Conservation (phyloP, 2,888 invertebrate genomes). For the Masnerella sp. region DNA sequence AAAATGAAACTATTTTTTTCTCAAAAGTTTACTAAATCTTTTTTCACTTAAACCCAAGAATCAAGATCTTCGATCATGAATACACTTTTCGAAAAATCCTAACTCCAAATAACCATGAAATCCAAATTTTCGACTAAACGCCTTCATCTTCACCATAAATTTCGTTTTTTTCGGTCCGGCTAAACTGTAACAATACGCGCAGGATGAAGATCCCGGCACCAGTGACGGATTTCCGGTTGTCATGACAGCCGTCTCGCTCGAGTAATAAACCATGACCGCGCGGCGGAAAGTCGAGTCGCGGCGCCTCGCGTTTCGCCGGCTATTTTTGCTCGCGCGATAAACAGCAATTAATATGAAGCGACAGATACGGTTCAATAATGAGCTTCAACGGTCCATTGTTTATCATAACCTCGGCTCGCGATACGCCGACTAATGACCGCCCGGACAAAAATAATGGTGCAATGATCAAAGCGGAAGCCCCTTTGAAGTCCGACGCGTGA, state of each 20-base stretch:
- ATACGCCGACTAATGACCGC: constrained; percentile 36
- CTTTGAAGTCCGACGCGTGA: constrained; percentile 45
- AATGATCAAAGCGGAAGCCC: constrained; percentile 51
- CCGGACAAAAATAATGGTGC: constrained; percentile 42
- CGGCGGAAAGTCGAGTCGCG: constrained; percentile 42
- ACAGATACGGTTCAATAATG: constrained; percentile 49
- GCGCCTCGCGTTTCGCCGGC: constrained; percentile 25
- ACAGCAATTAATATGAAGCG: constrained; percentile 47
- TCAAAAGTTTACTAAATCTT: too few species aligned
- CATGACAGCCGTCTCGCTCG: constrained; percentile 55
- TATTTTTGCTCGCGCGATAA: constrained; percentile 24
- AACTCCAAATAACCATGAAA: too few species aligned
- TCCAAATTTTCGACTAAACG: too few species aligned
- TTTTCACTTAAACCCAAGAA: too few species aligned
- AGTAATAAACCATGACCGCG: constrained; percentile 57
- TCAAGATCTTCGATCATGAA: too few species aligned
- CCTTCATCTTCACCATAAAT: too few species aligned
- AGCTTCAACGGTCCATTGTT: constrained; percentile 26
- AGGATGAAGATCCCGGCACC: constrained; percentile 43
- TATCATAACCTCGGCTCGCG: constrained; percentile 33
- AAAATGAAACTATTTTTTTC: too few species aligned
- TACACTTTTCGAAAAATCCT: too few species aligned
- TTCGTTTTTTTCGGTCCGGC: neutral
- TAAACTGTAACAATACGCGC: constrained; percentile 13
- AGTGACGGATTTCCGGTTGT: constrained; percentile 53